phyloP scores from a whole-genome alignment of 2,888 invertebrate species.

The Spatulosminthurus flaviceps region DNA sequence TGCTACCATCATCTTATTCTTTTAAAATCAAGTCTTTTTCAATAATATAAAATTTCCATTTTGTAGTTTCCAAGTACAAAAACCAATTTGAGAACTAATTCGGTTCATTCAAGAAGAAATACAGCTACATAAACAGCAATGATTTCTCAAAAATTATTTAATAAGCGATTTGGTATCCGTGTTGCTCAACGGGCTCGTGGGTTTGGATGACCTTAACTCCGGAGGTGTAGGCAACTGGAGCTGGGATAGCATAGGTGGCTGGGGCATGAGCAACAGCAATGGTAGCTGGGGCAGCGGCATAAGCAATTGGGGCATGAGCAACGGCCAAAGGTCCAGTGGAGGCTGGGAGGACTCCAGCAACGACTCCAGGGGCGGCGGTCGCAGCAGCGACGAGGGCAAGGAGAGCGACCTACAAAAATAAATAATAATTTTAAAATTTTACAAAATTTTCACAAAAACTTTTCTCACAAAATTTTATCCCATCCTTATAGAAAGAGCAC shows the following conservation, averaged over 20 bases:
- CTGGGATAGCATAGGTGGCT: conserved; percentile 44
- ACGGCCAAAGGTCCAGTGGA: conserved; percentile 40
- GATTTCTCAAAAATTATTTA: no score
- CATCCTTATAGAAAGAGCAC: no score
- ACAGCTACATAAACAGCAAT: no score
- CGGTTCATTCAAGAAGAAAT: no score
- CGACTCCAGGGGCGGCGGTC: conserved; percentile 49
- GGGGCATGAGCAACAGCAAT: conserved; percentile 48
- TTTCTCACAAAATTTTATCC: no score
- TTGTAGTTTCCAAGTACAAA: no score
- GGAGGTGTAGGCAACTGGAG: conserved; percentile 54
- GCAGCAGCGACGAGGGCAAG: conserved; percentile 60
- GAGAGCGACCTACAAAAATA: conserved; percentile 44
- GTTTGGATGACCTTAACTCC: conserved; percentile 59
- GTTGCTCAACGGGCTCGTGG: conserved; percentile 64
- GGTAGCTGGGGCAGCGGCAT: conserved; percentile 39
- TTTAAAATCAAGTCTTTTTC: no score
- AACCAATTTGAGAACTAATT: no score
- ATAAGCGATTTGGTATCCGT: conserved; percentile 64
- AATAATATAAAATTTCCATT: no score
- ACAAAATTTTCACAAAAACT: not conserved
- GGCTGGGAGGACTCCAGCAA: conserved; percentile 46
- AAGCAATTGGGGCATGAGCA: conserved; percentile 47
- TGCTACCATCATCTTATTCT: no score
- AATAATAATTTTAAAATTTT: not conserved